Conservation (phyloP, 37 sponge, comb jelly and placozoan genomes). For the Amphimedon queenslandica region DNA sequence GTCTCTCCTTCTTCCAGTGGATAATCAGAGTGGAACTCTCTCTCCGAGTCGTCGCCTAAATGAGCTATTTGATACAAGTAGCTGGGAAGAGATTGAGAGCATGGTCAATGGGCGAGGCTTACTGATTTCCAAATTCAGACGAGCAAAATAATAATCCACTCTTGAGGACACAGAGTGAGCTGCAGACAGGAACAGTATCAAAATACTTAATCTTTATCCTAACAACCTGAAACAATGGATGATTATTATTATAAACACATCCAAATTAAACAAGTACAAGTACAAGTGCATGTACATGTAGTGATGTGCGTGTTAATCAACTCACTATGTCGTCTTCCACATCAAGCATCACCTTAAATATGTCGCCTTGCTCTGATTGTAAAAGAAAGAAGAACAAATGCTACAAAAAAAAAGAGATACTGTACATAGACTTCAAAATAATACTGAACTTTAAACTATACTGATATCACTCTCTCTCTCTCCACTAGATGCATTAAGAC, state of each 20-base stretch:
- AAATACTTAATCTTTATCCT: constrained; percentile 94
- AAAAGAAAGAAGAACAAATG: constrained; percentile 94
- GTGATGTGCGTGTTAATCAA: not conserved
- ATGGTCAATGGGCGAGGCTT: constrained; percentile 7
- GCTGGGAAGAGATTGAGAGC: constrained; percentile 19
- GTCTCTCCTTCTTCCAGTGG: constrained; percentile 95
- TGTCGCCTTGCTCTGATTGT: constrained; percentile 95
- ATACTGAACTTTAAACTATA: too few species aligned
- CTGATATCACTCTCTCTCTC: too few species aligned
- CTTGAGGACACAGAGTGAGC: constrained; percentile 86
- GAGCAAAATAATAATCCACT: constrained; percentile 94
- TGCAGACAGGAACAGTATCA: constrained; percentile 92
- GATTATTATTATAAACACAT: not conserved
- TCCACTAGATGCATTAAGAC: too few species aligned
- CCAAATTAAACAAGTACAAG: not conserved
- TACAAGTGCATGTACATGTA: too few species aligned
- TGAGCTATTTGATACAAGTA: constrained; percentile 81
- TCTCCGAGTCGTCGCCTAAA: constrained; percentile 96
- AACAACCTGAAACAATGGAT: constrained; percentile 63
- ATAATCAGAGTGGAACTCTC: constrained; percentile 92
- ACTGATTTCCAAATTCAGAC: constrained; percentile 99
- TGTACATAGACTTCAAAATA: not conserved
- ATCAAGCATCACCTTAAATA: constrained; percentile 95
- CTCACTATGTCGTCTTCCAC: constrained; percentile 74
- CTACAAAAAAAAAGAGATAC: constrained; percentile 21